phyloP scores from a whole-genome alignment of 64 coral and sea anemone species.

The Dendronephthya gigantea region DNA sequence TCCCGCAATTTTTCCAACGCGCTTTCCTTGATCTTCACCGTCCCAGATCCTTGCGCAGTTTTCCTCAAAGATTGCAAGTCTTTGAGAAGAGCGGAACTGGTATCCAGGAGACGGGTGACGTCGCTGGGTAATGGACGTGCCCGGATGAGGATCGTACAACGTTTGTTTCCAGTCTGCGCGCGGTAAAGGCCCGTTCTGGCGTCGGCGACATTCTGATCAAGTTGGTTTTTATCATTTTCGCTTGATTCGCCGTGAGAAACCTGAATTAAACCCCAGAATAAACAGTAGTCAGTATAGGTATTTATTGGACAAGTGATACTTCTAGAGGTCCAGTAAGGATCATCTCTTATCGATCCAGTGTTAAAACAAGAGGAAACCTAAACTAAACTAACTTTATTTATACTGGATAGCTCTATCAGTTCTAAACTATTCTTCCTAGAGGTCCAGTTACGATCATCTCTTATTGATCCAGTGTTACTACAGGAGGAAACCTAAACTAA shows the following conservation, averaged over 20 bases:
- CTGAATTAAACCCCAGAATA: not conserved
- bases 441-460: too few species aligned
- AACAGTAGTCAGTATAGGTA: not conserved
- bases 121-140: not conserved
- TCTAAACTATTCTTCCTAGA: too few species aligned
- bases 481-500: too few species aligned
- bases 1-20: slow-evolving; percentile 20
- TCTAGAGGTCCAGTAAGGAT: too few species aligned
- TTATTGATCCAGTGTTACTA: too few species aligned
- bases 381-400: too few species aligned
- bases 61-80: slow-evolving; percentile 33
- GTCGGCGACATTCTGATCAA: not conserved
- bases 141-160: not conserved
- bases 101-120: not conserved
- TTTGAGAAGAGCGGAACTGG: not conserved
- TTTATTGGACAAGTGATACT: too few species aligned
- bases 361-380: too few species aligned
- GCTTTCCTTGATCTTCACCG: not conserved
- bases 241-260: not conserved
- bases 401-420: too few species aligned
- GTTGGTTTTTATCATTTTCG: not conserved
- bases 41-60: slow-evolving; percentile 5
- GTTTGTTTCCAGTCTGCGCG: slow-evolving; percentile 17
- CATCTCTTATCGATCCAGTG: too few species aligned
- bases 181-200: not conserved